Base-by-base conservation (phyloP, 2,797 vertebrate species). In the Tamandua tetradactyla region DNA sequence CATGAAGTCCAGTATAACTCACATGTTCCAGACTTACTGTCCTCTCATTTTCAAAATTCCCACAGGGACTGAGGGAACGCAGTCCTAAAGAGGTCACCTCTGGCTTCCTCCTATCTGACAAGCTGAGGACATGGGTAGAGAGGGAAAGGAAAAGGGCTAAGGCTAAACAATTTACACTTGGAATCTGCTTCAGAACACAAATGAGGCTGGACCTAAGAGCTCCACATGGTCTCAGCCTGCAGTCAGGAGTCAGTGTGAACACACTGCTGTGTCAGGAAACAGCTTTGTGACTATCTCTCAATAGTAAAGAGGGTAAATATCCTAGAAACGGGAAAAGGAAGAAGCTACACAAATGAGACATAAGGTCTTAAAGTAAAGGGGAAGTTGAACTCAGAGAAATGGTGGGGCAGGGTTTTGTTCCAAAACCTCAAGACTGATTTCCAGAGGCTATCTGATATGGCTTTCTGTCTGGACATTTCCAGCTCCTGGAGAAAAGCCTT, bases 161-260 rank as follows among this genome's bases (percentile, higher is more conserved):
- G 37, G 37, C 32, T 47, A 4, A 52, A 68, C 78, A 32, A 15
- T 49, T 27, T 20, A 8, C 47, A 30, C 0, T 0, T 25, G 62
- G 42, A 49, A 10, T 2, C 0, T 0, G 3, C 61, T 85, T 76
- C 37, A 17, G n/a, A 84, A 52, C 59, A 40, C 64, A 81, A 78
- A 20, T 17, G 52, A 55, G 52, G 40, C 17, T 7, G 75, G 40
- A 44, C 57, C 35, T 55, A 55, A 55, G 3, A 20, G 18, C 52
- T 18, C 49, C 49, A 12, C 47, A 3, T 52, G 20, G 22, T 27
- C 30, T 59, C 78, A 42, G 80, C 55, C 57, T 12, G 12, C 47
- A 2, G 2, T 5, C 0, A 30, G 13, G 55, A n/a, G 71, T 59
- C 42, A 71, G 14, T 0, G 30, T 17, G 62, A 22, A 49, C 83